Evolutionary conservation across 2,797 vertebrate genomes (phyloP).

Genomic region (Siniperca scherzeri): DNA sequence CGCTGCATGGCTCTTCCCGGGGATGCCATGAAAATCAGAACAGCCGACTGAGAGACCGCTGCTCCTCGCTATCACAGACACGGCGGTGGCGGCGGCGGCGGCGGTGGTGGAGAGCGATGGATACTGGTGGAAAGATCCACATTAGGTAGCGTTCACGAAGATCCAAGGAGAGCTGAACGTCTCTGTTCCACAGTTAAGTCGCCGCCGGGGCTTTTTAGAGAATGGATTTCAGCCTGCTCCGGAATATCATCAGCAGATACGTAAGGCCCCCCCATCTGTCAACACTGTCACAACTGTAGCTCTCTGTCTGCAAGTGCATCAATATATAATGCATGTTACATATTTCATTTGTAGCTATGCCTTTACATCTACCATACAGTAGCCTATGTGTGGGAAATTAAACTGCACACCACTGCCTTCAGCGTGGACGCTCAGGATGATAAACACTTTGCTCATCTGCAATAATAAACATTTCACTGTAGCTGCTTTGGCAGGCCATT

Average conservation of each 20-base stretch:
- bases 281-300: conserved; percentile 58
- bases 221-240: conserved; percentile 92
- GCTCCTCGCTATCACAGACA: conserved; percentile 69
- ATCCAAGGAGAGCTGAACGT: conserved; percentile 70
- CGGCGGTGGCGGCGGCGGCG: conserved; percentile 22
- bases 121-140: conserved; percentile 59
- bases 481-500: conserved; percentile 40
- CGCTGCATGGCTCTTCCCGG: conserved; percentile 72
- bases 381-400: background rate
- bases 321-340: conserved; percentile 2
- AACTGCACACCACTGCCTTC: background rate
- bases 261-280: conserved; percentile 84
- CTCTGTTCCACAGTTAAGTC: conserved; percentile 53
- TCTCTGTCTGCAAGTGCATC: conserved; percentile 30
- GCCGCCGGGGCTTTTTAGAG: conserved; percentile 69
- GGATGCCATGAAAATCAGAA: conserved; percentile 79
- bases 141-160: conserved; percentile 74
- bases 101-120: conserved; percentile 71
- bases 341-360: background rate
- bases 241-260: conserved; percentile 93
- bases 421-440: conserved; percentile 10
- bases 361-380: background rate
- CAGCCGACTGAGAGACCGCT: conserved; percentile 72
- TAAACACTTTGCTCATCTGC: conserved; percentile 40
- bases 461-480: conserved; percentile 47